Evolutionary conservation across 2,888 invertebrate genomes (phyloP).

Genomic region (Aphodius granarius): DNA sequence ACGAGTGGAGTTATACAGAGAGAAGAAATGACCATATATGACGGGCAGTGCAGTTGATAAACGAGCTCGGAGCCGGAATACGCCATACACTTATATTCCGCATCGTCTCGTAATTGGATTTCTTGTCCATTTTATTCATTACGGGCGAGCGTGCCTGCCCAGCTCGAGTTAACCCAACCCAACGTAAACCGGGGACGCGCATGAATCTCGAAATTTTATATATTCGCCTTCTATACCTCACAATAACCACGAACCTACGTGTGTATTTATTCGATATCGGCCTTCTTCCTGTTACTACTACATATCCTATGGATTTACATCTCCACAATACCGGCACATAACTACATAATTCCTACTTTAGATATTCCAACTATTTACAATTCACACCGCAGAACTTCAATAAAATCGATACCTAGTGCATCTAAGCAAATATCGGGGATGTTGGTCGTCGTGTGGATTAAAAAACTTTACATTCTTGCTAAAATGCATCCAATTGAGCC

Average conservation of each 20-base stretch:
- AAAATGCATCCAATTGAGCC: too few relatives aligned
- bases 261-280: slow-evolving; percentile 17
- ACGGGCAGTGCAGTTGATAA: slow-evolving; percentile 40
- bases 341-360: not conserved
- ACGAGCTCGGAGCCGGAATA: slow-evolving; percentile 35
- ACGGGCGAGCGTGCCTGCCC: slow-evolving; percentile 1
- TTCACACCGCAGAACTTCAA: not conserved
- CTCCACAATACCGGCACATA: not conserved
- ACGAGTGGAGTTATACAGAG: slow-evolving; percentile 36
- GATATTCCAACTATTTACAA: not conserved
- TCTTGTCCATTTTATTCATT: slow-evolving; percentile 31
- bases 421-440: too few relatives aligned
- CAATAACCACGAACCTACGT: not conserved
- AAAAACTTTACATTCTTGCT: too few relatives aligned
- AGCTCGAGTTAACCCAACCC: not conserved
- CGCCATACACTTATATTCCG: slow-evolving; percentile 9
- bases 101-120: slow-evolving; percentile 27
- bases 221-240: slow-evolving; percentile 7
- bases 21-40: slow-evolving; percentile 43
- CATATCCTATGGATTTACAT: not conserved
- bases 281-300: not conserved
- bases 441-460: too few relatives aligned
- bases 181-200: not conserved
- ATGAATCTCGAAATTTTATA: slow-evolving; percentile 18
- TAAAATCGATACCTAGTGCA: not conserved